Evolutionary conservation across 1,140 invertebrate genomes (phyloP).

Genomic region (Oryzaephilus surinamensis): DNA sequence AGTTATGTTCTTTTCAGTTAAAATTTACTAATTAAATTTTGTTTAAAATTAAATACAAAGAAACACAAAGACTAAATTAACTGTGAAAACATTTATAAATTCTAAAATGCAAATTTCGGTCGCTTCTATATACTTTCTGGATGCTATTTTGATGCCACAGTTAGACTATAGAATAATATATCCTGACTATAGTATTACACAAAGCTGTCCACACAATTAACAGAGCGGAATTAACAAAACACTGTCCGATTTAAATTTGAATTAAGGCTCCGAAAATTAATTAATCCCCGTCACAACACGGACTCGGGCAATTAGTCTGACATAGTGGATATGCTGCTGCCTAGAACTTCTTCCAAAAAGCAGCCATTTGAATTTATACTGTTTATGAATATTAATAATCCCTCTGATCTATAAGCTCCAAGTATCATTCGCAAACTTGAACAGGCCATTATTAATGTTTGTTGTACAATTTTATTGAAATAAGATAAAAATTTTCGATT

Average conservation of each 20-base stretch:
- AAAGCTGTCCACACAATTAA: constrained; percentile 33
- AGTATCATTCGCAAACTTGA: no score
- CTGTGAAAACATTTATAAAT: constrained; percentile 20
- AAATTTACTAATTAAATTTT: no score
- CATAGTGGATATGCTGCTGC: constrained; percentile 12
- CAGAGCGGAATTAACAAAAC: constrained; percentile 36
- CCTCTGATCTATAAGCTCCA: no score
- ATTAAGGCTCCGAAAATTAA: constrained; percentile 35
- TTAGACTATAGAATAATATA: no score
- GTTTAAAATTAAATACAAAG: no score
- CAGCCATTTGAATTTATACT: constrained; percentile 8
- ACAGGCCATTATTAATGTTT: no score
- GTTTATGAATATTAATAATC: constrained; percentile 14
- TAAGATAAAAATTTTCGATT: no score
- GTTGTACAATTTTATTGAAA: no score
- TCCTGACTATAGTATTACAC: constrained; percentile 17
- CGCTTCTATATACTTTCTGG: no score
- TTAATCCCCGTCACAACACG: constrained; percentile 35
- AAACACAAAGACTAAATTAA: no score
- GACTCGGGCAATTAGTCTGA: constrained; percentile 32
- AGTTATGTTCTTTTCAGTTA: no score
- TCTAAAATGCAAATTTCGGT: constrained; percentile 17
- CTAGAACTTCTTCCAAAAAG: constrained; percentile 7
- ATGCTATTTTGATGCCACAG: no score
- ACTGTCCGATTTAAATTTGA: constrained; percentile 35